Conservation (phyloP, 2,113 vertebrate genomes). For the Typhlomys cinereus region DNA sequence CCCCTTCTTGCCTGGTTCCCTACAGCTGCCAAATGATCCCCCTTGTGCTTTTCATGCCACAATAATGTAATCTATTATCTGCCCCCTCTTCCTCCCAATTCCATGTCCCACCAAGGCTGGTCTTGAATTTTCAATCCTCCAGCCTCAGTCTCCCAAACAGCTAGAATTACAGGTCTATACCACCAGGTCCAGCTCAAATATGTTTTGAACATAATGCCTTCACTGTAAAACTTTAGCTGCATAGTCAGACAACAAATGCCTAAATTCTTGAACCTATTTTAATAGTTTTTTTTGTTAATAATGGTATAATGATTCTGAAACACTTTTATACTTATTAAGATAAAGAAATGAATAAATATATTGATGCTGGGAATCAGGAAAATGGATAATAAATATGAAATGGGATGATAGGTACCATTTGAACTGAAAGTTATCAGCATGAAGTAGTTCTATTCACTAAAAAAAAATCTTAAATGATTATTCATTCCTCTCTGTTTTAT, state of each 20-base stretch:
- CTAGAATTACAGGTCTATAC: not conserved
- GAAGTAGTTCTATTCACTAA: constrained; percentile 28
- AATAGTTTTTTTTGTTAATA: not conserved
- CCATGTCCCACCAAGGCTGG: not conserved
- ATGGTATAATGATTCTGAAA: constrained; percentile 20
- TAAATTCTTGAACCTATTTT: constrained; percentile 28
- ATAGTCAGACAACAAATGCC: constrained; percentile 10
- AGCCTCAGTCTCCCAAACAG: not conserved
- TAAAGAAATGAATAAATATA: constrained; percentile 43
- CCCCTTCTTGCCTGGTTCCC: not conserved
- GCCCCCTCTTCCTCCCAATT: not conserved
- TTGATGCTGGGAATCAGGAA: constrained; percentile 4
- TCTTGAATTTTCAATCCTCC: not conserved
- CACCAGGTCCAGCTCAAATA: not conserved
- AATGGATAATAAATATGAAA: constrained; percentile 25
- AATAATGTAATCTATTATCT: not conserved
- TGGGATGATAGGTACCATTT: not conserved
- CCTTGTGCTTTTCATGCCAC: not conserved
- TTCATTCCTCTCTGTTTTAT: too few species aligned
- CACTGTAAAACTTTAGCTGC: not conserved
- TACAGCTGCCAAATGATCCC: not conserved
- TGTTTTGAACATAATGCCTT: not conserved
- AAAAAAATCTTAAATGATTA: too few species aligned
- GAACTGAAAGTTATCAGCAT: not conserved
- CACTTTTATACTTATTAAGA: not conserved